Base-by-base conservation (phyloP, 2,113 vertebrate genomes). In the Proterorhinus semilunaris region DNA sequence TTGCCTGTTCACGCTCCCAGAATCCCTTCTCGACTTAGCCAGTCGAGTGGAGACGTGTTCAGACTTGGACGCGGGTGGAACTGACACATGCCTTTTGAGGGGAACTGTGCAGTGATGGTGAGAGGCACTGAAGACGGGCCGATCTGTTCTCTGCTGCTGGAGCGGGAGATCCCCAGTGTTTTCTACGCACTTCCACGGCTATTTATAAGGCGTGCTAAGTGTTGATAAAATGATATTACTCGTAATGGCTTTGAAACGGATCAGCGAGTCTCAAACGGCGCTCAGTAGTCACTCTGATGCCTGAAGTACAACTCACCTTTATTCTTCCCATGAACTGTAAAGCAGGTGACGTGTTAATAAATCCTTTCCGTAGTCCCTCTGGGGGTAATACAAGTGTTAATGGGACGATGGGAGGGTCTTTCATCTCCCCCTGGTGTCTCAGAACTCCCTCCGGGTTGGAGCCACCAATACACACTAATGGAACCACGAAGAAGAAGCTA, bases 11-110 rank as follows among this genome's bases (percentile, higher is more conserved):
- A 15, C 8, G 1, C 69, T 83, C 73, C 12, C 13, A 7, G 63
- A 46, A 76, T 51, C 57, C 65, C 65, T 64, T 61, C 21, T 65
- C 52, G 62, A 46, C 66, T 43, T 68, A 50, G 12, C 70, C 69
- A 50, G 64, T 67, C 0, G 70, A 71, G 76, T 49, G 58, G 72
- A 54, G 69, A 81, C 79, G 57, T 70, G 79, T 73, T 69, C 45
- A 71, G 46, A 57, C 6, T 1, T 57, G 63, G 71, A 21, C 43
- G 0, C 5, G 17, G 43, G 54, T 65, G 50, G 81, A 59, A 57
- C 17, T 17, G 70, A 0, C 43, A 68, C 58, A 48, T 7, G n/a
- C 66, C 80, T 70, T 70, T 66, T 17, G 36, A 63, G 66, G 79
- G 72, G 48, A 54, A 47, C 62, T 16, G 71, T 65, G 59, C 65